A percentile compares a stretch with the other conserved stretches of the same genome.
phyloP scores from a whole-genome alignment of 2,113 vertebrate species.

The Salvelinus alpinus region DNA sequence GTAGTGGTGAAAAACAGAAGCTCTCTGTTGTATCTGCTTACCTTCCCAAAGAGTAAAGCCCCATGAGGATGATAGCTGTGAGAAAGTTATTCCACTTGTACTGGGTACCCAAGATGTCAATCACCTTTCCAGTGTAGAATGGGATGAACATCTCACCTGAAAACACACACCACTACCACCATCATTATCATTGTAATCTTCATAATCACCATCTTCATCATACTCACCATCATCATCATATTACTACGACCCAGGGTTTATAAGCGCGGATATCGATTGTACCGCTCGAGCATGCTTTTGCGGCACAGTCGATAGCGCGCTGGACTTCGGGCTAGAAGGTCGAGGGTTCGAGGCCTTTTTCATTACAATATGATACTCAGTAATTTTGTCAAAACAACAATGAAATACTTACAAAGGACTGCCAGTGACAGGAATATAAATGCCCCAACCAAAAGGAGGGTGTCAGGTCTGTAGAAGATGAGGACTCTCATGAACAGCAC shows the following conservation, averaged over 20 bases:
- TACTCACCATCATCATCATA: neutral
- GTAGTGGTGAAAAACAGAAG: neutral
- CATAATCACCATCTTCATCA: neutral
- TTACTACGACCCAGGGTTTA: too few species aligned
- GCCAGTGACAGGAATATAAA: conserved; percentile 71
- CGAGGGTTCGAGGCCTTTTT: too few species aligned
- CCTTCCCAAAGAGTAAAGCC: conserved; percentile 75
- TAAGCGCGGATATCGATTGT: too few species aligned
- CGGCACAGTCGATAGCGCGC: too few species aligned
- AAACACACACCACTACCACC: neutral
- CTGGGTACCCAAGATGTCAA: conserved; percentile 78
- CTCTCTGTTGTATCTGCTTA: conserved; percentile 41
- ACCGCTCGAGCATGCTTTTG: too few species aligned
- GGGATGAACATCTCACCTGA: conserved; percentile 74
- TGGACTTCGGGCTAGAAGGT: too few species aligned
- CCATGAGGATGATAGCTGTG: conserved; percentile 70
- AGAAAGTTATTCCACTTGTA: conserved; percentile 61
- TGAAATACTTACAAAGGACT: conserved; percentile 69
- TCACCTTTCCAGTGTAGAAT: conserved; percentile 77
- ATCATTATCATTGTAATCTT: neutral
- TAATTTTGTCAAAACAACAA: too few species aligned
- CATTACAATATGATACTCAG: too few species aligned
- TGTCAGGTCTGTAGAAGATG: conserved; percentile 39
- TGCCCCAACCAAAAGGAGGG: conserved; percentile 41
- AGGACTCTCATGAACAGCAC: conserved; percentile 69